Conservation (phyloP, 2,797 vertebrate species). For the Sardinella longiceps region DNA sequence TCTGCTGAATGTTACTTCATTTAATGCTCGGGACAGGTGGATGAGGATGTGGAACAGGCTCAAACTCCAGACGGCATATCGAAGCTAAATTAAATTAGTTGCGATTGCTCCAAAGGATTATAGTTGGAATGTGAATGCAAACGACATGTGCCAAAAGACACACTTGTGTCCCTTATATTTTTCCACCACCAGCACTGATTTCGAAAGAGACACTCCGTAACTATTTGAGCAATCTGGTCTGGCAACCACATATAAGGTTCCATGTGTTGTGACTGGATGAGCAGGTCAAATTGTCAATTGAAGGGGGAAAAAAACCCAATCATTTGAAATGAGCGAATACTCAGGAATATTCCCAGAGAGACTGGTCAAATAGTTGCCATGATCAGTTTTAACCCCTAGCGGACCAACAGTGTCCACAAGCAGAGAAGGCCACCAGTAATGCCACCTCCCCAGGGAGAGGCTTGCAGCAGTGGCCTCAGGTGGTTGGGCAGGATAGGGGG, state of each 20-base stretch:
- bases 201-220: too few relatives aligned
- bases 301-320: too few relatives aligned
- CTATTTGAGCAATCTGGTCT: too few relatives aligned
- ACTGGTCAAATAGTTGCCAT: neutral
- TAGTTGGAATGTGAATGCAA: neutral
- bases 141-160: neutral
- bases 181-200: too few relatives aligned
- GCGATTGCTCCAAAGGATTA: neutral
- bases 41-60: neutral
- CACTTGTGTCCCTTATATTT: neutral
- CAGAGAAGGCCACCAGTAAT: neutral
- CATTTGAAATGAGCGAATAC: too few relatives aligned
- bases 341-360: neutral
- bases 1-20: neutral
- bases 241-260: too few relatives aligned
- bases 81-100: neutral
- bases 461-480: neutral
- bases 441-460: neutral
- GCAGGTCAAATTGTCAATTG: too few relatives aligned
- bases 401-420: neutral
- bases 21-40: neutral
- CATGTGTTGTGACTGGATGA: too few relatives aligned
- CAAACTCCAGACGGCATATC: neutral
- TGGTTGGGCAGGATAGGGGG: neutral
- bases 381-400: neutral